Base-by-base conservation (phyloP, 2,797 vertebrate species). In the Diplodus puntazzo region DNA sequence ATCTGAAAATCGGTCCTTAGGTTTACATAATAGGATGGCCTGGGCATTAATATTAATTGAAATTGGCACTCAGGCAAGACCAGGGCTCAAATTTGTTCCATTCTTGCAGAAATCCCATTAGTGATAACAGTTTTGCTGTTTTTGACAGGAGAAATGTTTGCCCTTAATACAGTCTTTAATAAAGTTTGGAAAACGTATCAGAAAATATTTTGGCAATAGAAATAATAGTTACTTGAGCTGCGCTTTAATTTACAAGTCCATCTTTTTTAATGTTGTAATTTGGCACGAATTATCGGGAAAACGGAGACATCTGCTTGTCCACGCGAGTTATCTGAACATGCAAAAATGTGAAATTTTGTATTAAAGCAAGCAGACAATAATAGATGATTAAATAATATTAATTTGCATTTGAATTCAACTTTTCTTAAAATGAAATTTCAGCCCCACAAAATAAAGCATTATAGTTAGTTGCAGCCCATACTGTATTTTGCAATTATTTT, bases 1-100 rank as follows among this genome's bases (percentile, higher is more conserved):
- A 75, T 75, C 71, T 1, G 21, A 78, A 78, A 87, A 85, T 81
- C 60, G 84, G 73, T 78, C 75, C 12, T 69, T 45, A 68, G 53
- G 45, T 70, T 84, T 80, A 69, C 20, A 52, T 73, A 79, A 83
- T 57, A 20, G 11, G 59, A 70, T 49, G 53, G 2, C 49, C 64
- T 58, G 34, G 66, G 57, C 64, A 58, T 77, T 65, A 1, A 14
- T 74, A 70, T 80, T 67, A 76, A 84, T 80, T 74, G 54, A 77
- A 88, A 81, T 30, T 52, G 73, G 55, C 79, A 65, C 21, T 73
- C 59, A 49, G 59, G 73, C 52, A 59, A 53, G 54, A 27, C 18
- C 48, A 42, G 20, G 34, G 62, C 30, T 30, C 53, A 62, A 21
- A 34, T 16, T 52, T 54, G 27, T 57, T 76, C 45, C 42, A 34